Percentiles rank a stretch among this genome's conserved stretches.
Evolutionary conservation across 2,888 invertebrate species (phyloP).

Genomic region (Eucera pruinosa): DNA sequence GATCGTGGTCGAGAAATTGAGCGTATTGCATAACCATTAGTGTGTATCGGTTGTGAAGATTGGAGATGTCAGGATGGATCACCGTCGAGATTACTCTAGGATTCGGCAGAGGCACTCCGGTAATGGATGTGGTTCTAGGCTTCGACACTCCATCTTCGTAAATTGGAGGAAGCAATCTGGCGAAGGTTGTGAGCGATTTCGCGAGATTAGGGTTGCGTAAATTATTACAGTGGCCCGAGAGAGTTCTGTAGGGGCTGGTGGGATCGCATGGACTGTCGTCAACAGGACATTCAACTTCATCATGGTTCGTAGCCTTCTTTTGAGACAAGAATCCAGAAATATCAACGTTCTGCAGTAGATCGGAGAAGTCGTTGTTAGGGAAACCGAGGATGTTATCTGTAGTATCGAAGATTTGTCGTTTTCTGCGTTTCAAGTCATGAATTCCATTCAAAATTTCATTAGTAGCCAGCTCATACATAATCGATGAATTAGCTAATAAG

Average conservation of each 20-base stretch:
- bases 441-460: conserved; percentile 91
- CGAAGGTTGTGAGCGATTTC: conserved; percentile 93
- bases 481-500: conserved; percentile 93
- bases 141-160: conserved; percentile 96
- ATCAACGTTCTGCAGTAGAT: conserved; percentile 92
- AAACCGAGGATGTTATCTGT: conserved; percentile 85
- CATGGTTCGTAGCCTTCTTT: conserved; percentile 86
- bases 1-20: conserved; percentile 96
- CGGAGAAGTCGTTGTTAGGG: conserved; percentile 89
- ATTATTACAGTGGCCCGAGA: conserved; percentile 95
- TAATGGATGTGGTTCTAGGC: conserved; percentile 90
- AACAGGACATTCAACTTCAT: conserved; percentile 90
- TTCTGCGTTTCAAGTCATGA: conserved; percentile 85
- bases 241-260: conserved; percentile 89
- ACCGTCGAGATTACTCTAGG: conserved; percentile 94
- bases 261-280: conserved; percentile 89
- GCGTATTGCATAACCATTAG: conserved; percentile 98
- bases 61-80: conserved; percentile 96
- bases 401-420: conserved; percentile 90
- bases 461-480: conserved; percentile 94
- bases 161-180: conserved; percentile 92
- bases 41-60: conserved; percentile 94
- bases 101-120: conserved; percentile 92
- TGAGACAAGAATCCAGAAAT: conserved; percentile 89
- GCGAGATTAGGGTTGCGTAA: conserved; percentile 92